Evolutionary conservation across 2,113 vertebrate species (phyloP).

Genomic region (Bostrychus sinensis): DNA sequence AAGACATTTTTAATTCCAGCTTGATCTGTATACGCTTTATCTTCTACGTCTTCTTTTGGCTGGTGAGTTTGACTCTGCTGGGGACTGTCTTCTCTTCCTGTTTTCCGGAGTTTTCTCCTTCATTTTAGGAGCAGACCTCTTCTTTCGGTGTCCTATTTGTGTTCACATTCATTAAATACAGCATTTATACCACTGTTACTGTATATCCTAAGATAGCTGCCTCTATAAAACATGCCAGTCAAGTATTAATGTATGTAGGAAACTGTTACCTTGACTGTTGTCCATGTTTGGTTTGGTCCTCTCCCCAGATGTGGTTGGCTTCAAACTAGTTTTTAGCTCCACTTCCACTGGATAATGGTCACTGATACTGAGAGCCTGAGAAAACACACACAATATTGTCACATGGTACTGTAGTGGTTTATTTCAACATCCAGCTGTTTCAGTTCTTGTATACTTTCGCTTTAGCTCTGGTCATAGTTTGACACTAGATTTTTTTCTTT

Average conservation of each 20-base stretch:
- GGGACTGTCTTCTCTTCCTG: not conserved
- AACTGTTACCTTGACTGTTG: not conserved
- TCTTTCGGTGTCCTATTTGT: not conserved
- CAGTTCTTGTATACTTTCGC: too few relatives aligned
- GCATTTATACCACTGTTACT: too few relatives aligned
- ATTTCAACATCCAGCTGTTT: not conserved
- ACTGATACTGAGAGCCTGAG: slow-evolving; percentile 67
- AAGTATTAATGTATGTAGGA: not conserved
- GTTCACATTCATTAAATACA: not conserved
- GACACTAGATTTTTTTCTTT: too few relatives aligned
- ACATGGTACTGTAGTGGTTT: too few relatives aligned
- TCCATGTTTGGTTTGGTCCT: not conserved
- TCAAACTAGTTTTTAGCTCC: slow-evolving; percentile 43
- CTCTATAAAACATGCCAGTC: too few relatives aligned
- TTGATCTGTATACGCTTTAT: not conserved
- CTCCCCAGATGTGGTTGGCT: not conserved
- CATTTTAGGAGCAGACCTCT: not conserved
- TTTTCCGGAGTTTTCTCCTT: not conserved
- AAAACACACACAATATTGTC: not conserved
- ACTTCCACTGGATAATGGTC: slow-evolving; percentile 80
- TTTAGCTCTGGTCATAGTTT: too few relatives aligned
- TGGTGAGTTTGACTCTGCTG: not conserved
- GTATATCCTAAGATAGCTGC: too few relatives aligned
- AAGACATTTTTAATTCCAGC: too few relatives aligned
- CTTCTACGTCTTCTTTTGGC: slow-evolving; percentile 10